phyloP scores from a whole-genome alignment of 2,797 vertebrate species.

The Gymnocypris eckloni region DNA sequence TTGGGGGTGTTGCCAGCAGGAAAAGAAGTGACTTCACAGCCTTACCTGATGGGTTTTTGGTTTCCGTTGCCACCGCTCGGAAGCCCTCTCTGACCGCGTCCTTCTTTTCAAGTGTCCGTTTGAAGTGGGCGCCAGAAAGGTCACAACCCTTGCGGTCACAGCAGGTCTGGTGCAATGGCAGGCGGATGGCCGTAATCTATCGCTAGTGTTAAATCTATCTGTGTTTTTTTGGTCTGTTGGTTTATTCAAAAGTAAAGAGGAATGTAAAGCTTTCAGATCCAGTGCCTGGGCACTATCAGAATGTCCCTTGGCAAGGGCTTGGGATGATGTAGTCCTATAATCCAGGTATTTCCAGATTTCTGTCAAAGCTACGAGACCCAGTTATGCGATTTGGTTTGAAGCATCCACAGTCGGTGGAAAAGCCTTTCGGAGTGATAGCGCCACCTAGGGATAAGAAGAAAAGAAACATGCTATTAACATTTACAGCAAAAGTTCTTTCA shows the following conservation, averaged over 20 bases:
- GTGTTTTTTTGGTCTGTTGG: slow-evolving; percentile 68
- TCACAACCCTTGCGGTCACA: slow-evolving; percentile 77
- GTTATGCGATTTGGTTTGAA: slow-evolving; percentile 65
- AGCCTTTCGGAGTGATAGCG: slow-evolving; percentile 66
- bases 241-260: slow-evolving; percentile 66
- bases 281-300: slow-evolving; percentile 76
- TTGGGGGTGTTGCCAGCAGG: slow-evolving; percentile 71
- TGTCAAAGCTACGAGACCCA: slow-evolving; percentile 73
- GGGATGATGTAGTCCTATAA: slow-evolving; percentile 78
- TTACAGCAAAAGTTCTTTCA: slow-evolving; percentile 26
- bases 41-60: slow-evolving; percentile 84
- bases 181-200: slow-evolving; percentile 69
- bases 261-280: slow-evolving; percentile 79
- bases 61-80: slow-evolving; percentile 72
- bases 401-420: slow-evolving; percentile 73
- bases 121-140: slow-evolving; percentile 81
- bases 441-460: slow-evolving; percentile 69
- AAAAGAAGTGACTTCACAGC: slow-evolving; percentile 78
- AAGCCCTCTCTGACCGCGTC: slow-evolving; percentile 75
- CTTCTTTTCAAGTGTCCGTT: slow-evolving; percentile 80
- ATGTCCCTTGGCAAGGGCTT: slow-evolving; percentile 63
- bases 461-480: slow-evolving; percentile 58
- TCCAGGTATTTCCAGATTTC: slow-evolving; percentile 82
- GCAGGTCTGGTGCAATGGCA: slow-evolving; percentile 69
- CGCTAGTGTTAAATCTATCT: slow-evolving; percentile 71